These are phyloP conservation scores for Pipistrellus pygmaeus DNA, from an alignment of 2,797 vertebrate species.

Conservation along the genomic window DNA sequence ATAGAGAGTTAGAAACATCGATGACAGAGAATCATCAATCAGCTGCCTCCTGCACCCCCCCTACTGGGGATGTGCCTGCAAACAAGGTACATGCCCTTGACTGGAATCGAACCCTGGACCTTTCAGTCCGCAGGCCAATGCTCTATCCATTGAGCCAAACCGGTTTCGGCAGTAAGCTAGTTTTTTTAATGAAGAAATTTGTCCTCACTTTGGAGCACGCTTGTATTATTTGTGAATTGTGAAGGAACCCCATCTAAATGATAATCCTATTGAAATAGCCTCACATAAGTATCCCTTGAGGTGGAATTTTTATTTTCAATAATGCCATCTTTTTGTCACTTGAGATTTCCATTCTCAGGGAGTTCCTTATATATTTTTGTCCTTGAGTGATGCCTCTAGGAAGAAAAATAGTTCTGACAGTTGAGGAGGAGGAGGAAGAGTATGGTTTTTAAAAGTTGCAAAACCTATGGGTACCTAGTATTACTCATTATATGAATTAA, in stretches of 20 bases:
- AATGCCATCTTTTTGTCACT: background rate
- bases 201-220: background rate
- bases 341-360: background rate
- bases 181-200: background rate
- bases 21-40: no score
- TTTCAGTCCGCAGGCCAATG: no score
- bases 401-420: background rate
- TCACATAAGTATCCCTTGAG: background rate
- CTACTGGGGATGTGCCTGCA: no score
- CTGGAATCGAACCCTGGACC: no score
- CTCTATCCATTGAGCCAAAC: no score
- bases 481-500: constrained; percentile 41
- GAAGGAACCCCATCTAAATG: background rate
- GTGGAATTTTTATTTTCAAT: constrained; percentile 2
- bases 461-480: background rate
- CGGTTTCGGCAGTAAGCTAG: background rate
- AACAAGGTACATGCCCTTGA: no score
- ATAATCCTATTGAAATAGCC: background rate
- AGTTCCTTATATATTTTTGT: background rate
- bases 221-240: background rate
- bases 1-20: no score
- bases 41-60: no score
- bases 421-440: background rate
- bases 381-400: background rate
- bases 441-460: background rate